Percentiles rank a stretch among this genome's conserved stretches.
These are phyloP conservation scores for Serinus canaria DNA, from an alignment of 2,113 vertebrate genomes.

Conservation along the genomic window DNA sequence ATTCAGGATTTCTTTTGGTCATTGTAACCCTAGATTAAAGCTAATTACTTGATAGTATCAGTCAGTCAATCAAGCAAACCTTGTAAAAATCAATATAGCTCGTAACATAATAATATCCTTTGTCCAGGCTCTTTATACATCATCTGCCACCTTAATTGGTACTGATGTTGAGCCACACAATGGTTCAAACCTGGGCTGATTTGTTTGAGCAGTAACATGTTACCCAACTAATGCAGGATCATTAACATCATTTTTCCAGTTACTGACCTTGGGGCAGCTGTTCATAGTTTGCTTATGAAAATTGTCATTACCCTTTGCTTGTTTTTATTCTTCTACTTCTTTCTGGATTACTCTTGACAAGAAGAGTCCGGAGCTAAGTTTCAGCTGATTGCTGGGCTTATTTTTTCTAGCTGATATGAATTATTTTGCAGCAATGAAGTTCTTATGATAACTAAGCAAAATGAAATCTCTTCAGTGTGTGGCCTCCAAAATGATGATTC, in stretches of 20 bases:
- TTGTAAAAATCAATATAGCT: constrained; percentile 55
- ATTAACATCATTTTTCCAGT: constrained; percentile 53
- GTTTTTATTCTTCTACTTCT: background rate
- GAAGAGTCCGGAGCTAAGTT: background rate
- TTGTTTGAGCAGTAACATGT: constrained; percentile 53
- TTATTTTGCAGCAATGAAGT: background rate
- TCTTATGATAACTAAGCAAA: constrained; percentile 1
- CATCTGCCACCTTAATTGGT: constrained; percentile 59
- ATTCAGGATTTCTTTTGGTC: constrained; percentile 40
- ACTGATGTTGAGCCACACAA: constrained; percentile 35
- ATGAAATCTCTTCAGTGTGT: background rate
- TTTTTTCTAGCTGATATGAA: background rate
- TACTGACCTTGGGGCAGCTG: constrained; percentile 51
- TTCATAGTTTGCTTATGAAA: constrained; percentile 49
- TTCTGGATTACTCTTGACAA: constrained; percentile 7
- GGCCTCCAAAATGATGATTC: background rate
- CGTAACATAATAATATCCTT: constrained; percentile 61
- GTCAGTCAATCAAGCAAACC: constrained; percentile 57
- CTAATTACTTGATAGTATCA: constrained; percentile 64
- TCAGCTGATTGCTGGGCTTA: background rate
- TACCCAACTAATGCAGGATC: constrained; percentile 29
- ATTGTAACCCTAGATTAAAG: constrained; percentile 45
- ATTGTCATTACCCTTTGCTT: constrained; percentile 11
- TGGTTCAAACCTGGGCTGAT: constrained; percentile 43
- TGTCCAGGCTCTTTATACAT: constrained; percentile 53